phyloP scores from a whole-genome alignment of 2,113 vertebrate species.

The Clupea harengus region DNA sequence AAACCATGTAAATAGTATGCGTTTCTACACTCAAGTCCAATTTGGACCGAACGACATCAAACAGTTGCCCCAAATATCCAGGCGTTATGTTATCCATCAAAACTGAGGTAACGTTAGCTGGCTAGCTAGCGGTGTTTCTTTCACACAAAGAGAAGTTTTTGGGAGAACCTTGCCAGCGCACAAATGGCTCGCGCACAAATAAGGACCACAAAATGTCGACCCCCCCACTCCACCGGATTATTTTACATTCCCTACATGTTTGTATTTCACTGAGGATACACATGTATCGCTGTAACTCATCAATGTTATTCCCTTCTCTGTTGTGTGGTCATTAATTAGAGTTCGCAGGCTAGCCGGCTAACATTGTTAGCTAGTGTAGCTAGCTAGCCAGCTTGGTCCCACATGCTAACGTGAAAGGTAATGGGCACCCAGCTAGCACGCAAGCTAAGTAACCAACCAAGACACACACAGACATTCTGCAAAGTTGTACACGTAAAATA shows the following conservation, averaged over 20 bases:
- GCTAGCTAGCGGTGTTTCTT: neutral
- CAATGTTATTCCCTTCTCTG: neutral
- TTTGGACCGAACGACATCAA: neutral
- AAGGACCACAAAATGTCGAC: neutral
- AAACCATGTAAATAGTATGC: neutral
- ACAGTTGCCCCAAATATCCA: neutral
- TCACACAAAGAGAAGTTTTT: slow-evolving; percentile 12
- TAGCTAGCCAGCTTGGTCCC: neutral
- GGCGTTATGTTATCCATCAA: neutral
- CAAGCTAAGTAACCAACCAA: neutral
- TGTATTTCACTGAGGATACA: neutral
- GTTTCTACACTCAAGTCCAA: neutral
- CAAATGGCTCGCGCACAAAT: neutral
- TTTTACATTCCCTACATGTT: neutral
- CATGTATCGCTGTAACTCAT: neutral
- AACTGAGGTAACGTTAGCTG: neutral
- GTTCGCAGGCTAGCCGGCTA: neutral
- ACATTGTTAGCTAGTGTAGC: neutral
- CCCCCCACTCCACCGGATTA: neutral
- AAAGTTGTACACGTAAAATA: neutral
- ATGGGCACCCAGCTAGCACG: neutral
- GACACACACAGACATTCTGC: neutral
- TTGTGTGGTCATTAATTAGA: neutral
- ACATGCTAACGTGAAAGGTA: neutral
- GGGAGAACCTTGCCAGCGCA: neutral